These are phyloP conservation scores for Drosophila buzzatii DNA, from an alignment of 2,888 invertebrate species.

Conservation along the genomic window DNA sequence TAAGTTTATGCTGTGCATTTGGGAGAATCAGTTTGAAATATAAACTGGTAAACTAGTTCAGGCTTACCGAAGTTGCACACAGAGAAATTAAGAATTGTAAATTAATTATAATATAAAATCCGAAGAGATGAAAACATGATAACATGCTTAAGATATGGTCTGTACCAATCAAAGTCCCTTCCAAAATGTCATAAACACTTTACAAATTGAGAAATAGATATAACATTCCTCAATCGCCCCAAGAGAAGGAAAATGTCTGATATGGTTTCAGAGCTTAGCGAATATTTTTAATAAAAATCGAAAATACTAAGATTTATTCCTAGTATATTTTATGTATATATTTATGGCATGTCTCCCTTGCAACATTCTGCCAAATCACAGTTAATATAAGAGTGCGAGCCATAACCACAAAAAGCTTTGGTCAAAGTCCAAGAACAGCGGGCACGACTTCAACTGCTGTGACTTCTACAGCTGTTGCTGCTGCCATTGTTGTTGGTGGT, in stretches of 20 bases:
- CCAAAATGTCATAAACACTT: too few species aligned
- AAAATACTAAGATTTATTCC: neutral
- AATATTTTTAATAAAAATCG: neutral
- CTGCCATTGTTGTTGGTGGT: neutral
- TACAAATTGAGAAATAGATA: neutral
- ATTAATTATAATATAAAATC: too few species aligned
- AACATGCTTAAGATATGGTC: too few species aligned
- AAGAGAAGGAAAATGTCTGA: neutral
- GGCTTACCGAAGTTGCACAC: too few species aligned
- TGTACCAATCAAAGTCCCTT: too few species aligned
- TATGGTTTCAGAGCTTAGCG: neutral
- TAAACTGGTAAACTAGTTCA: too few species aligned
- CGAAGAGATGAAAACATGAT: too few species aligned
- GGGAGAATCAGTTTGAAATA: too few species aligned
- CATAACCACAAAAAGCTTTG: slow-evolving; percentile 6
- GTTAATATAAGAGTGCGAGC: slow-evolving; percentile 7
- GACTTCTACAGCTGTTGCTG: slow-evolving; percentile 15
- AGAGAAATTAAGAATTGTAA: too few species aligned
- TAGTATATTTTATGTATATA: too few species aligned
- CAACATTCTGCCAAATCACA: neutral
- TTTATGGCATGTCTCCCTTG: too few species aligned
- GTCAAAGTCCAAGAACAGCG: slow-evolving; percentile 47
- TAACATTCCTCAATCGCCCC: neutral
- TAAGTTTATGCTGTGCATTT: too few species aligned
- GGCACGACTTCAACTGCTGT: slow-evolving; percentile 6